A percentile compares a stretch with the other conserved stretches of the same genome.
Evolutionary conservation across 2,888 invertebrate species (phyloP).

Genomic region (Deilephila porcellus): DNA sequence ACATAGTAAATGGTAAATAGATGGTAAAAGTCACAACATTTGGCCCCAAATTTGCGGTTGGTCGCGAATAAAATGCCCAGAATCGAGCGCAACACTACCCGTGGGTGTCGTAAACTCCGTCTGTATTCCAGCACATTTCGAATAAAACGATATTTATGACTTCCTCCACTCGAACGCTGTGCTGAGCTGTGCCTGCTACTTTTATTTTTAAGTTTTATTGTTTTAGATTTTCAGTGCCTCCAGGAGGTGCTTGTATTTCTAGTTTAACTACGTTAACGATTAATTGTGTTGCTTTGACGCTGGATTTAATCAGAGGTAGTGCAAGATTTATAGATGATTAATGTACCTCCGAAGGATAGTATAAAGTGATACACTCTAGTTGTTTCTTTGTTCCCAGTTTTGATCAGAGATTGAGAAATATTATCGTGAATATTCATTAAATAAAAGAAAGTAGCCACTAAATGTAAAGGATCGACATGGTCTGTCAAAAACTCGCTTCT

Average conservation of each 20-base stretch:
- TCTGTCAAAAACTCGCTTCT: too few species aligned
- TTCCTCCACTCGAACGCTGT: slow-evolving; percentile 52
- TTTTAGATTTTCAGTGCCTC: slow-evolving; percentile 12
- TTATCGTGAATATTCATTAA: too few species aligned
- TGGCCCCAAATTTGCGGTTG: slow-evolving; percentile 30
- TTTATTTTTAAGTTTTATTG: slow-evolving; percentile 16
- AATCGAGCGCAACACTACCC: slow-evolving; percentile 62
- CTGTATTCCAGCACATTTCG: slow-evolving; percentile 65
- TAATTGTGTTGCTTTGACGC: not conserved
- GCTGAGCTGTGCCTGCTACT: slow-evolving; percentile 46
- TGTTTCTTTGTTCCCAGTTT: too few species aligned
- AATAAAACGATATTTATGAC: slow-evolving; percentile 75
- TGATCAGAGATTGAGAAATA: too few species aligned
- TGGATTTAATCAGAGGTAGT: not conserved
- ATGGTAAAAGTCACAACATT: slow-evolving; percentile 29
- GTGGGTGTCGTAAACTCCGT: slow-evolving; percentile 65
- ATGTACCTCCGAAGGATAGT: too few species aligned
- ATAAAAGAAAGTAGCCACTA: too few species aligned
- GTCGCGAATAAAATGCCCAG: slow-evolving; percentile 61
- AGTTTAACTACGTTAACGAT: not conserved
- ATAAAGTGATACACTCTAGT: too few species aligned
- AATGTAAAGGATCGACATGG: too few species aligned
- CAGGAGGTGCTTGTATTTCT: not conserved
- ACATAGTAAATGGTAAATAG: slow-evolving; percentile 6
- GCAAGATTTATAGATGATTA: too few species aligned